Percentiles rank a stretch among this genome's conserved stretches.
Evolutionary conservation across 1,140 invertebrate species (phyloP).

Genomic region (Sarcophaga bullata): DNA sequence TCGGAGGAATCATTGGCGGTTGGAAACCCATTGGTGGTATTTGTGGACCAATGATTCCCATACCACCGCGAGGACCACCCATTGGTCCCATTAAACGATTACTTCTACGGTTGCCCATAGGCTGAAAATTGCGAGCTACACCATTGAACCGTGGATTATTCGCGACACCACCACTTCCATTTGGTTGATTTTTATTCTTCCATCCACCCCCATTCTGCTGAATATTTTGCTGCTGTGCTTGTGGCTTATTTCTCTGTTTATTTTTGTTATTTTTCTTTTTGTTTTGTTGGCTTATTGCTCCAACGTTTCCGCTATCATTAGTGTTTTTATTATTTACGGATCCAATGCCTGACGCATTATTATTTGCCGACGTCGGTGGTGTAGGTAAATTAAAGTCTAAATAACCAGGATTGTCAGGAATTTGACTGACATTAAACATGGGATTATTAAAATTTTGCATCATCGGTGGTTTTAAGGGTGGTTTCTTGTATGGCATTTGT

Average conservation of each 20-base stretch:
- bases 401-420: slow-evolving; percentile 64
- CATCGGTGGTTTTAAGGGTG: slow-evolving; percentile 31
- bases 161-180: not conserved
- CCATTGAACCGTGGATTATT: slow-evolving; percentile 42
- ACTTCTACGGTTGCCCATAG: slow-evolving; percentile 34
- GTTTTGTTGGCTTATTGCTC: not conserved
- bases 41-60: slow-evolving; percentile 48
- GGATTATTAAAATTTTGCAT: slow-evolving; percentile 34
- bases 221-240: slow-evolving; percentile 42
- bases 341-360: slow-evolving; percentile 3
- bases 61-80: slow-evolving; percentile 43
- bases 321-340: not conserved
- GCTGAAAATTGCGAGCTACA: slow-evolving; percentile 42
- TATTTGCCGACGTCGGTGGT: slow-evolving; percentile 34
- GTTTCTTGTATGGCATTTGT: slow-evolving; percentile 44
- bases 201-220: slow-evolving; percentile 41
- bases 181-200: slow-evolving; percentile 43
- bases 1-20: slow-evolving; percentile 50
- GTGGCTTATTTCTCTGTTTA: slow-evolving; percentile 48
- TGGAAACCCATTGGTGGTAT: slow-evolving; percentile 49
- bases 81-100: slow-evolving; percentile 49
- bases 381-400: slow-evolving; percentile 61
- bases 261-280: slow-evolving; percentile 53
- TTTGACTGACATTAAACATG: slow-evolving; percentile 55
- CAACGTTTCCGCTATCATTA: not conserved